phyloP scores from a whole-genome alignment of 2,797 vertebrate species.

The Schizothorax lantsangensis region DNA sequence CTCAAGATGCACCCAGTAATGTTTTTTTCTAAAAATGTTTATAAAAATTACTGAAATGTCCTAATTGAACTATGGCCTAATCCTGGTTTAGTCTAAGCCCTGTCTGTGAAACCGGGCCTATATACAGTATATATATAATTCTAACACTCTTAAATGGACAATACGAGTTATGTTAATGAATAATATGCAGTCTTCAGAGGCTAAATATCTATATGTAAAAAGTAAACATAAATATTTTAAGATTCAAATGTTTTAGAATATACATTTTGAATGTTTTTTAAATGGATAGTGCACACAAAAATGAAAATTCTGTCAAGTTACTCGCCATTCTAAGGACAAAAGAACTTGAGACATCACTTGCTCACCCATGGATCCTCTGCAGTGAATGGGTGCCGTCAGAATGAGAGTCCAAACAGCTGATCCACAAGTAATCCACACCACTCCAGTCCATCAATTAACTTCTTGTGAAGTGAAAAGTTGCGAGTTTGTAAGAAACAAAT shows the following conservation, averaged over 20 bases:
- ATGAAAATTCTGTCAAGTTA: background rate
- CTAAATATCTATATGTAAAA: background rate
- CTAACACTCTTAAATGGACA: background rate
- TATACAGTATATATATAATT: background rate
- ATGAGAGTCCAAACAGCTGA: background rate
- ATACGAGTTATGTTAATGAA: background rate
- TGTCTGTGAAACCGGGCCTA: too few relatives aligned
- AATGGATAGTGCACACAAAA: background rate
- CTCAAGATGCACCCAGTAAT: too few relatives aligned
- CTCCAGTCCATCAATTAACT: background rate
- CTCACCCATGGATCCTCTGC: background rate
- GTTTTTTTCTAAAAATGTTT: too few relatives aligned
- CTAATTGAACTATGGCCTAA: too few relatives aligned
- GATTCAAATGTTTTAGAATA: too few relatives aligned
- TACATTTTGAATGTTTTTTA: background rate
- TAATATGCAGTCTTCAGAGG: background rate
- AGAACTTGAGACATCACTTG: background rate
- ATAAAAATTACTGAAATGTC: too few relatives aligned
- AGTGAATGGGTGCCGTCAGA: conserved; percentile 3
- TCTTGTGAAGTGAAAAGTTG: background rate
- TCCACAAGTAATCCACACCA: background rate
- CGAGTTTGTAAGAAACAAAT: background rate
- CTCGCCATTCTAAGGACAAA: background rate
- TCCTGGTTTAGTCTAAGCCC: too few relatives aligned
- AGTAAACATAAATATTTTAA: too few relatives aligned